Evolutionary conservation across 2,113 vertebrate species (phyloP), one percentile per base, ranked within the genome.

Genomic region (Tichodroma muraria): DNA sequence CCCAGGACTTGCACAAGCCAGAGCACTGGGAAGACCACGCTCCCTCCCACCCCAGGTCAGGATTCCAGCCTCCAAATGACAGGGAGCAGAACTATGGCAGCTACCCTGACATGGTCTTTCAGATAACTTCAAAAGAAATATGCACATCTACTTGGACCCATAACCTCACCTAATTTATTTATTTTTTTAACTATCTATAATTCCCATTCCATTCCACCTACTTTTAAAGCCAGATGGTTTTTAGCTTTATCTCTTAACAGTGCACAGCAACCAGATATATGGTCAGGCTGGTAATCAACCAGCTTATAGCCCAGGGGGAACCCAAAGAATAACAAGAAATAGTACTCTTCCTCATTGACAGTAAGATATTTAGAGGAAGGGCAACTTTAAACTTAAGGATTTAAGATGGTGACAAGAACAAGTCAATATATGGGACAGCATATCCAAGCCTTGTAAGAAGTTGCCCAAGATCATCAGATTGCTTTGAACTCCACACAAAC

Each of bases 1-100:
- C 1, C 3, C 52, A 15, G 8, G 38, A 15, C 11, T 33, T n/a
- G 37, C 16, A 25, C 45, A 42, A 50, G 49, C 10, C 40, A 4
- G 1, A n/a, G 24, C 33, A 28, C 35, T 0, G 6, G 50, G 35
- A 47, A 56, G 12, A 71, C 15, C 31, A 33, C 0, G 0, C 33
- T 47, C 35, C 35, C 53, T 61, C 30, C 72, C 40, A 28, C 2
- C 10, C 31, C 53, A 8, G 9, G 18, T 13, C 6, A 13, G 38
- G 38, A 88, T 31, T 69, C 31, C 86, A 61, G n/a, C 6, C 27
- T 54, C 20, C 0, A 0, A 1, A 2, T 3, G 42, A 40, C 13
- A 45, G 15, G 57, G 17, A 19, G 13, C 73, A 81, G 35, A 87
- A 7, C 49, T 15, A 5, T 0, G 1, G 38, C 40, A 90, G 63